These are phyloP conservation scores for Crenichthys baileyi DNA, from an alignment of 2,797 vertebrate species.

Conservation along the genomic window DNA sequence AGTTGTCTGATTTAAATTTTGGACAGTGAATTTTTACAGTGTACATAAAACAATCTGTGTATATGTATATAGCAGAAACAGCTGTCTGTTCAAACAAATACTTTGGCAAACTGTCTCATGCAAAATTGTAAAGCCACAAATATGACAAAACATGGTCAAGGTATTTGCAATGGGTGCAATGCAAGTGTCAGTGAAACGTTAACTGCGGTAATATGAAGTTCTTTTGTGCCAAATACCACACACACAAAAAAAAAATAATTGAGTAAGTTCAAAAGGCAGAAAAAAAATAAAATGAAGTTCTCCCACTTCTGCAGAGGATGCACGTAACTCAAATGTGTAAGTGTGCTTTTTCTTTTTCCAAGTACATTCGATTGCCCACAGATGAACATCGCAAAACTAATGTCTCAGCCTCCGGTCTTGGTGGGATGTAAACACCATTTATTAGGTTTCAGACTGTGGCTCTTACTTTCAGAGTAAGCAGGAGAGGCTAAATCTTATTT, in stretches of 20 bases:
- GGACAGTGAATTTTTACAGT: not conserved
- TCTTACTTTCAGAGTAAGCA: not conserved
- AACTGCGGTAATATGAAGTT: not conserved
- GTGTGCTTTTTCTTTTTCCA: not conserved
- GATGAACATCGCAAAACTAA: conserved; percentile 4
- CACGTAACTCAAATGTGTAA: not conserved
- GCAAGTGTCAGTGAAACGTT: not conserved
- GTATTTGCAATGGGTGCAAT: not conserved
- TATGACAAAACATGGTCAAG: too few species aligned
- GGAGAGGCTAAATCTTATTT: not conserved
- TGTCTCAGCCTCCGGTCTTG: not conserved
- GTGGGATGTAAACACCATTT: conserved; percentile 9
- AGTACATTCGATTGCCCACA: not conserved
- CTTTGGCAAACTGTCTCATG: conserved; percentile 13
- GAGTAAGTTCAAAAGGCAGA: not conserved
- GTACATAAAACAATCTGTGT: not conserved
- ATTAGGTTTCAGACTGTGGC: conserved; percentile 3
- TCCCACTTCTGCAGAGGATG: not conserved
- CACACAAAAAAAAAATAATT: not conserved
- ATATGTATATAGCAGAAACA: not conserved
- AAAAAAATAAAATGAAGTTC: not conserved
- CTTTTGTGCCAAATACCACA: not conserved
- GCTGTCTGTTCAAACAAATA: not conserved
- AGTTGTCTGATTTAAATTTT: not conserved
- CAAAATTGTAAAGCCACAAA: not conserved